Conservation (phyloP, 2,113 vertebrate species). For the Platysternon megacephalum region DNA sequence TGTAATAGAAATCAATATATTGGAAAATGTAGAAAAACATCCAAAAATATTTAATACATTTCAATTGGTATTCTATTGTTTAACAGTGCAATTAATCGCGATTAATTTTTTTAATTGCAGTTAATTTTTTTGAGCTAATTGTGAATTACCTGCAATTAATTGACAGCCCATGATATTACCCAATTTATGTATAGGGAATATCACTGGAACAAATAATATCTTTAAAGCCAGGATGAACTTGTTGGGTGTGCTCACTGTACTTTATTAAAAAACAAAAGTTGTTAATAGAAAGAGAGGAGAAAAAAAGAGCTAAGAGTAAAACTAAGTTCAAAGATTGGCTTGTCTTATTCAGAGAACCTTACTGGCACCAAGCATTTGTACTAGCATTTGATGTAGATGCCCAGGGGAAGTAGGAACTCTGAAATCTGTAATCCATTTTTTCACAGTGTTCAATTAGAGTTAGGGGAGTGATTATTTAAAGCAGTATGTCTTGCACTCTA, state of each 20-base stretch:
- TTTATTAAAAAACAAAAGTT: not conserved
- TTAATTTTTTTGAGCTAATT: too few species aligned
- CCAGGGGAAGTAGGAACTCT: not conserved
- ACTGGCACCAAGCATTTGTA: not conserved
- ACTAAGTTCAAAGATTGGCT: not conserved
- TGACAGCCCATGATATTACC: not conserved
- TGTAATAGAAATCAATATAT: too few species aligned
- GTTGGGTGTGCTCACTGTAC: too few species aligned
- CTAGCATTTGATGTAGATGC: not conserved
- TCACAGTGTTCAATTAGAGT: not conserved
- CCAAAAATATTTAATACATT: too few species aligned
- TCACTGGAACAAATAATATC: not conserved
- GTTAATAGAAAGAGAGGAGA: not conserved
- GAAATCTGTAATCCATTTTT: not conserved
- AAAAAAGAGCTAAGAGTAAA: not conserved
- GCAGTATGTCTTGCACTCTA: not conserved
- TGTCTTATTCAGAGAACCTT: not conserved
- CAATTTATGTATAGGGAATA: not conserved
- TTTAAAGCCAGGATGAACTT: not conserved
- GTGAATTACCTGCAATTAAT: too few species aligned
- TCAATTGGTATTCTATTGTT: too few species aligned
- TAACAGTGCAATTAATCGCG: too few species aligned
- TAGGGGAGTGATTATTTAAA: too few species aligned
- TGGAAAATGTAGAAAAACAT: too few species aligned
- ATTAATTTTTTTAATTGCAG: too few species aligned